Base-by-base conservation (phyloP, 2,888 invertebrate genomes). In the Acrocyrtus sp. region DNA sequence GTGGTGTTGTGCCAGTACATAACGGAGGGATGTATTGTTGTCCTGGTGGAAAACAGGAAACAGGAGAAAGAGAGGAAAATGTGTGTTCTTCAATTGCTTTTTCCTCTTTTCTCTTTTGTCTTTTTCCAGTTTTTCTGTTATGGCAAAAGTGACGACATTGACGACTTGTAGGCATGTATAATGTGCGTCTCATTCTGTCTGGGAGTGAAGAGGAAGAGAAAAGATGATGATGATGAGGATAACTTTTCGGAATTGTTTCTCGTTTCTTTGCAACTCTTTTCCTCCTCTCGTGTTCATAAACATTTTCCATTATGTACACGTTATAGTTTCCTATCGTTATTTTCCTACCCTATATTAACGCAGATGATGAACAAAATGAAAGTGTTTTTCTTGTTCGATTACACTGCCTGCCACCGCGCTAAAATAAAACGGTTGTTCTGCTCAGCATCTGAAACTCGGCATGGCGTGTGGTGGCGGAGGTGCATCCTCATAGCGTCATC, bases 361-460 rank as follows among this genome's bases (percentile, higher is more conserved):
- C 26, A 41, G 53, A 63, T 63, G 62, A 63, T 45, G 62, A 53
- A n/a, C 27, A 45, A 53, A 63, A 63, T 63, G 51, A 63, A 63
- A 63, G 53, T 63, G n/a, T 43, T 61, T 27, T 50, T 48, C 34
- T 39, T 41, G 39, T 41, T 22, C 22, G n/a, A n/a, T n/a, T n/a
- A n/a, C n/a, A n/a, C n/a, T n/a, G n/a, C n/a, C n/a, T n/a, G n/a
- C n/a, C n/a, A n/a, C n/a, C n/a, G n/a, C n/a, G n/a, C n/a, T n/a
- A n/a, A n/a, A n/a, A n/a, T n/a, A n/a, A n/a, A n/a, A n/a, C n/a
- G n/a, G n/a, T n/a, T n/a, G n/a, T n/a, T n/a, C n/a, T n/a, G n/a
- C n/a, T n/a, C n/a, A n/a, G n/a, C n/a, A n/a, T n/a, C n/a, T n/a
- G n/a, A n/a, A n/a, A n/a, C n/a, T n/a, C n/a, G n/a, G n/a, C n/a